Conservation (phyloP, 2,888 invertebrate genomes). For the Drosophila recens region DNA sequence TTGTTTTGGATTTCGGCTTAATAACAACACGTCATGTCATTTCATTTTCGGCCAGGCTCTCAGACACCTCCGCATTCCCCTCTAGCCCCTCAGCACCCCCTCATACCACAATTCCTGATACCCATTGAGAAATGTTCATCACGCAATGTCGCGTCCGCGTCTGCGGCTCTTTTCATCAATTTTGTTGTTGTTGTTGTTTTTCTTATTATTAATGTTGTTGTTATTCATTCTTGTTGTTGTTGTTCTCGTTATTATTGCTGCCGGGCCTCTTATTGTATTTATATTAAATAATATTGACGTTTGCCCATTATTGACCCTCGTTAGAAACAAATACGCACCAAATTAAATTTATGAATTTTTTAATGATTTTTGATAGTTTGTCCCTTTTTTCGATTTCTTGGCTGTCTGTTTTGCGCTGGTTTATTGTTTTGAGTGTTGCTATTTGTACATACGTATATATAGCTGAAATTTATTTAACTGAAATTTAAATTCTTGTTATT, state of each 20-base stretch:
- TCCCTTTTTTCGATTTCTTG: background rate
- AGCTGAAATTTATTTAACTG: background rate
- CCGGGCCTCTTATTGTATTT: conserved; percentile 39
- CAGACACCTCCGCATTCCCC: conserved; percentile 11
- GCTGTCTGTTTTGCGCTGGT: background rate
- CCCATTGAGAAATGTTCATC: conserved; percentile 77
- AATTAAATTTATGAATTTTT: conserved; percentile 45
- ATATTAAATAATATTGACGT: conserved; percentile 74
- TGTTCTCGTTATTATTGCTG: conserved; percentile 28
- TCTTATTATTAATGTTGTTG: conserved; percentile 20
- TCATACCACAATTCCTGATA: conserved; percentile 25
- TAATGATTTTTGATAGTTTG: conserved; percentile 29
- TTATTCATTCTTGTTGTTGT: conserved; percentile 16
- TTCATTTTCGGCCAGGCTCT: conserved; percentile 70
- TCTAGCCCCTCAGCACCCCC: background rate
- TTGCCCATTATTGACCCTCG: conserved; percentile 73
- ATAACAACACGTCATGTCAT: conserved; percentile 83
- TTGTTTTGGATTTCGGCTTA: conserved; percentile 66
- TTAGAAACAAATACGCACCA: conserved; percentile 57
- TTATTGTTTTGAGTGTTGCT: conserved; percentile 4
- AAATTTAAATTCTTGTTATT: background rate
- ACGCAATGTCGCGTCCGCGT: conserved; percentile 78
- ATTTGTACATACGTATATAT: background rate
- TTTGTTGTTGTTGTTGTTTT: conserved; percentile 31
- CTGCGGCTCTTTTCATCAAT: conserved; percentile 73